Evolutionary conservation across 2,113 vertebrate species (phyloP).

Genomic region (Calidris pugnax): DNA sequence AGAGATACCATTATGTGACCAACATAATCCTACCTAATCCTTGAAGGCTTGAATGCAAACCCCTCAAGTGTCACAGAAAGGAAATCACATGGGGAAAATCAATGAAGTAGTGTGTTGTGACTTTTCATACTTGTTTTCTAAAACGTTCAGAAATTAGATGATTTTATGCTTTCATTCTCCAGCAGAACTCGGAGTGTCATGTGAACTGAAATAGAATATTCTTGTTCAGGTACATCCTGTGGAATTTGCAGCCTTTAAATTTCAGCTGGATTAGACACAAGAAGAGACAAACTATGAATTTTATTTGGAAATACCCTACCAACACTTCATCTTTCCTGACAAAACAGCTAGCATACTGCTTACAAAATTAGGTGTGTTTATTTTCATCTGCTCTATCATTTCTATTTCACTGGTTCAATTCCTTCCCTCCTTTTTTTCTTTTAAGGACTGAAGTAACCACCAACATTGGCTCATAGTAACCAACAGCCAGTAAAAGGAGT

Average conservation of each 20-base stretch:
- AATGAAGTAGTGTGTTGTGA: background rate
- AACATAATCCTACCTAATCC: constrained; percentile 35
- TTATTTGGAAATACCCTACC: background rate
- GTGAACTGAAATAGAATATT: background rate
- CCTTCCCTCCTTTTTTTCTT: background rate
- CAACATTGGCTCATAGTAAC: background rate
- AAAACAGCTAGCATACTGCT: background rate
- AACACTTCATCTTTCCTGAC: background rate
- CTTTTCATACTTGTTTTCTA: background rate
- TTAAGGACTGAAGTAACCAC: background rate
- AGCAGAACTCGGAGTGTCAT: background rate
- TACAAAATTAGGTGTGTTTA: background rate
- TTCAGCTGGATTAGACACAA: background rate
- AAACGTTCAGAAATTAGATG: background rate
- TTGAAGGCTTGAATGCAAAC: constrained; percentile 4
- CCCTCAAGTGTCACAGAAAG: background rate
- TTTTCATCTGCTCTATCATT: background rate
- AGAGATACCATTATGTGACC: constrained; percentile 4
- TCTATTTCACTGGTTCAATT: background rate
- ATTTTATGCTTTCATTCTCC: background rate
- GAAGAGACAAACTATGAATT: background rate
- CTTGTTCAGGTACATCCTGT: background rate
- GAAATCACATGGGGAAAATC: constrained; percentile 4
- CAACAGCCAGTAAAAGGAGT: background rate
- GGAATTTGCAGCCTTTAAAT: background rate